Evolutionary conservation across 2,797 vertebrate genomes (phyloP).

Genomic region (Podargus strigoides): DNA sequence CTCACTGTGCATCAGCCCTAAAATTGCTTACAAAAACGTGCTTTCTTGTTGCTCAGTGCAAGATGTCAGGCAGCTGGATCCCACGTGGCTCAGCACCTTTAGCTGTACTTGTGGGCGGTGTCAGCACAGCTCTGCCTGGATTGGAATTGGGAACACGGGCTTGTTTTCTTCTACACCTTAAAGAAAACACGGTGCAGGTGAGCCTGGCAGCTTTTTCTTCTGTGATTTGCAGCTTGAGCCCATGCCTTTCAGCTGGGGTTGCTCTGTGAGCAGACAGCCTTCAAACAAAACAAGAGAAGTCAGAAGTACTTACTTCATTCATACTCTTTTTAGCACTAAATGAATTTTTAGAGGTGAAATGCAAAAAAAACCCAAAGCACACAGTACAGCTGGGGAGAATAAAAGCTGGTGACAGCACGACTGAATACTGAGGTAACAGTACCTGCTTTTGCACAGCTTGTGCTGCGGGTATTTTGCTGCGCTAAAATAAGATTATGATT

Average conservation of each 20-base stretch:
- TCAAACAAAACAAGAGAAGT: neutral
- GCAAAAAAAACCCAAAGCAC: neutral
- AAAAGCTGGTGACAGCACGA: neutral
- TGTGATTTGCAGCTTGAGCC: neutral
- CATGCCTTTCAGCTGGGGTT: neutral
- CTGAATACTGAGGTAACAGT: rapidly evolving
- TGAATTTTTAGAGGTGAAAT: neutral
- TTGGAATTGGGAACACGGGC: neutral
- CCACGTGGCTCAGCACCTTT: neutral
- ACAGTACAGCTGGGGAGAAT: neutral
- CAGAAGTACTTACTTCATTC: neutral
- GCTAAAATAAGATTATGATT: neutral
- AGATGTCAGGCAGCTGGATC: neutral
- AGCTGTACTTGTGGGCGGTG: rapidly evolving
- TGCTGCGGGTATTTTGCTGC: neutral
- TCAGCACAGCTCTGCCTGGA: neutral
- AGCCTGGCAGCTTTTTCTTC: neutral
- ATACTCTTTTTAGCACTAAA: rapidly evolving
- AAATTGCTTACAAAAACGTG: neutral
- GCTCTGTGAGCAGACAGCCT: neutral
- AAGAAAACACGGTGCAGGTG: neutral
- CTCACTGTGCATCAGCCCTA: rapidly evolving
- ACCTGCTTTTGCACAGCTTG: neutral
- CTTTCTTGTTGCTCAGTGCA: rapidly evolving
- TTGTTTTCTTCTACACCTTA: rapidly evolving